Conservation (phyloP, 2,888 invertebrate species). For the Sipunculus nudus region DNA sequence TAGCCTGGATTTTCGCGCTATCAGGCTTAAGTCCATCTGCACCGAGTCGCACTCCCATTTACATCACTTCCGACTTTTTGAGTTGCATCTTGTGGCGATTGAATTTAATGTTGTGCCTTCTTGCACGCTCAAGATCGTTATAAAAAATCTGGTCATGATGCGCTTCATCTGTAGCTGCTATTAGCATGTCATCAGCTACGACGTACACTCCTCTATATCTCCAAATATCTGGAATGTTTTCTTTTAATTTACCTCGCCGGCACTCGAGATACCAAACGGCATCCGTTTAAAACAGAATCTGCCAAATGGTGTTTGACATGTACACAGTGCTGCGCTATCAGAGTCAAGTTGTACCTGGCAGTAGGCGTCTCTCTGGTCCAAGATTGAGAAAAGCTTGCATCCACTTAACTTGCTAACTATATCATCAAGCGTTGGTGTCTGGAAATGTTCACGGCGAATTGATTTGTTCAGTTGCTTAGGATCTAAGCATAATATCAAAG, state of each 20-base stretch:
- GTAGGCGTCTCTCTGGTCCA: constrained; percentile 28
- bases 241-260: constrained; percentile 30
- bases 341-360: constrained; percentile 26
- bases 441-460: constrained; percentile 1
- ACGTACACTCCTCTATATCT: constrained; percentile 1
- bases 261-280: constrained; percentile 35
- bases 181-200: constrained; percentile 2
- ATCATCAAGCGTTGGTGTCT: constrained; percentile 34
- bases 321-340: constrained; percentile 18
- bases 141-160: constrained; percentile 1
- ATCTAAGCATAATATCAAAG: constrained; percentile 4
- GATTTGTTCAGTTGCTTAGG: neutral
- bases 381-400: constrained; percentile 32
- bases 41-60: constrained; percentile 16
- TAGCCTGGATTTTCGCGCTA: constrained; percentile 34
- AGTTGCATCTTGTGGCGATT: constrained; percentile 12
- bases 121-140: constrained; percentile 6
- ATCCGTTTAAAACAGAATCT: constrained; percentile 29
- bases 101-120: constrained; percentile 3
- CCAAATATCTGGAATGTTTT: constrained; percentile 23
- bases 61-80: constrained; percentile 7
- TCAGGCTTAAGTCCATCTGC: constrained; percentile 29
- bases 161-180: neutral
- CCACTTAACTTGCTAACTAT: constrained; percentile 26
- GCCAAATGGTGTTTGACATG: constrained; percentile 34